Evolutionary conservation across 2,797 vertebrate species (phyloP), one percentile per base, ranked within the genome.

Genomic region (Leuciscus waleckii): DNA sequence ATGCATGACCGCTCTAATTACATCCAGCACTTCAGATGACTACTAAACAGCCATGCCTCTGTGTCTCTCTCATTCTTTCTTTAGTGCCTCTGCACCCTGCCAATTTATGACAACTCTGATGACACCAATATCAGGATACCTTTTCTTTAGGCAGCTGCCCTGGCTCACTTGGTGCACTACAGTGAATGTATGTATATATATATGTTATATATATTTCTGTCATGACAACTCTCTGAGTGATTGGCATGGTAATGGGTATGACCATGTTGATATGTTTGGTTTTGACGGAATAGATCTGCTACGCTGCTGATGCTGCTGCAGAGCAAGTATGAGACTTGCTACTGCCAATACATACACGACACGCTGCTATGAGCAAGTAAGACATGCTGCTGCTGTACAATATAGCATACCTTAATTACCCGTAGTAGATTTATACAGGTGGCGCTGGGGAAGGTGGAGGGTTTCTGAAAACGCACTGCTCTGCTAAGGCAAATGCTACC

Each of bases 1-100:
- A 54, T 39, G 68, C 54, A 54, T 39, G 76, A 81, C 65, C 63
- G 26, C 65, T 79, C 63, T 86, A 80, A 83, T 84, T 81, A 81
- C 78, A 68, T 70, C n/a, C 39, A 58, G 29, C 23, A 76, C 71
- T 81, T 83, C 71, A 56, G 78, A 74, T 17, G 56, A 83, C 56
- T 54, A 75, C 68, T 67, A 80, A 79, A 82, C 65, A 82, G 32
- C 37, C 41, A 32, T 58, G 56, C 56, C 23, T 63, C 56, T 63
- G 23, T 43, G 17, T 46, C 26, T 49, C 67, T 71, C n/a, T 46
- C 61, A 49, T n/a, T 67, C 10, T 73, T 43, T 79, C 76, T 63
- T 35, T 76, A 56, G 51, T 56, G 32, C 32, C 74, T 56, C 32
- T 56, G 51, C 32, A 56, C 21, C 74, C 21, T 1, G 14, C 37